Evolutionary conservation across 2,888 invertebrate genomes (phyloP), one percentile per base, ranked within the genome.

Genomic region (Lumbricus terrestris): DNA sequence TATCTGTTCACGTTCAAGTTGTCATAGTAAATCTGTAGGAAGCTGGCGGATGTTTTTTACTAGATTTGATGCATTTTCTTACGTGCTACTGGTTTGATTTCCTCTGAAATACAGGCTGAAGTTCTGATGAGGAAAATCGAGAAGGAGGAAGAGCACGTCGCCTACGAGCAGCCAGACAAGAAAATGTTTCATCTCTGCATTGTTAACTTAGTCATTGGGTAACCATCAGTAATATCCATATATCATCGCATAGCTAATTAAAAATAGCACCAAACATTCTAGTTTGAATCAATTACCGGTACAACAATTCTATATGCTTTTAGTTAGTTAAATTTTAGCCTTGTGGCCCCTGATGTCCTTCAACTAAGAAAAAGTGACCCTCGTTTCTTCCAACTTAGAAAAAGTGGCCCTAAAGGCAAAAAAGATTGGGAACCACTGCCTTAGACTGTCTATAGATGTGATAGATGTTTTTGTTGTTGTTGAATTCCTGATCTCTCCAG

Each of bases 71-170:
- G 13, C 8, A 37, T 29, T 38, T 34, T 11, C 29, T 37, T 34
- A 11, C 6, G 37, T 38, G 88, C 11, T 88, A 35, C 88, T 23
- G 23, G 85, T 34, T 89, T 90, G 33, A 54, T 88, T 88, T n/a
- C 15, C 20, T 91, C 92, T 16, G 0, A 15, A 47, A 33, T 42
- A n/a, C 88, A 95, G 95, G 99, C 99, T 23, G 99, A 99, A 95
- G 98, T 98, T 94, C 96, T 99, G 90, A 99, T 99, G 98, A 96
- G 98, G 90, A 98, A 98, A 96, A 98, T 99, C 92, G 99, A 99
- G 95, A 98, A 98, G 93, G 99, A 99, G 94, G 99, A 99, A 94
- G 99, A 99, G 94, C 97, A 97, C 92, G 96, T 98, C 93, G 97
- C 97, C 91, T 97, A 97, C 93, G 97, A 98, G 94, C 98, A 98